Conservation (phyloP, 2,113 vertebrate species). For the Anser brachyrhynchus region DNA sequence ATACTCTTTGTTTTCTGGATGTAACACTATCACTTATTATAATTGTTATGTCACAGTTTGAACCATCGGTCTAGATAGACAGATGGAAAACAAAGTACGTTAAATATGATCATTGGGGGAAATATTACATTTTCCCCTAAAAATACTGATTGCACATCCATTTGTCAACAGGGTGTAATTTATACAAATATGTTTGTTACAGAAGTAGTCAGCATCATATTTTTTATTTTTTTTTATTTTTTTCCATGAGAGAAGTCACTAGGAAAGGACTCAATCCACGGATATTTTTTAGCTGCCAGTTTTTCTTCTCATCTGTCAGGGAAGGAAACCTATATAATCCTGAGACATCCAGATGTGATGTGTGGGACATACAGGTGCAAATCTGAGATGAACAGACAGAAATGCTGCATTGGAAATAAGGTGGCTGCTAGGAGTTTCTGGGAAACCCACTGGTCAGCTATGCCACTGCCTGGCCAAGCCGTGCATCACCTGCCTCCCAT, state of each 20-base stretch:
- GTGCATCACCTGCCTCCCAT: neutral
- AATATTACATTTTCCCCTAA: conserved; percentile 17
- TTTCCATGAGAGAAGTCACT: neutral
- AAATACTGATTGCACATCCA: conserved; percentile 13
- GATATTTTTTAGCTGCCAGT: neutral
- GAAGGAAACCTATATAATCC: neutral
- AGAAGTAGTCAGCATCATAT: neutral
- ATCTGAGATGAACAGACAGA: neutral
- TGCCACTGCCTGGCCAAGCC: neutral
- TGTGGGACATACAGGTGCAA: neutral
- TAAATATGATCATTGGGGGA: conserved; percentile 42
- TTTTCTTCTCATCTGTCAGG: neutral
- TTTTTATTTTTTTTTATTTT: neutral
- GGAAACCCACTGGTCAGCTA: accelerated
- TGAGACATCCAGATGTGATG: neutral
- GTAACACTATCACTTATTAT: conserved; percentile 60
- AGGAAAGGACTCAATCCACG: neutral
- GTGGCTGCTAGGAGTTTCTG: neutral
- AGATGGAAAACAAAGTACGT: conserved; percentile 9
- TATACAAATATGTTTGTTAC: conserved; percentile 51
- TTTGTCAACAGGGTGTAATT: conserved; percentile 48
- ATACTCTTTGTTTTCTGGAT: conserved; percentile 64
- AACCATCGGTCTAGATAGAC: conserved; percentile 12
- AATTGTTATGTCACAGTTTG: conserved; percentile 63
- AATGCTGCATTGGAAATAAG: neutral